Evolutionary conservation across 1,140 invertebrate genomes (phyloP).

Genomic region (Macrosteles quadrilineatus): DNA sequence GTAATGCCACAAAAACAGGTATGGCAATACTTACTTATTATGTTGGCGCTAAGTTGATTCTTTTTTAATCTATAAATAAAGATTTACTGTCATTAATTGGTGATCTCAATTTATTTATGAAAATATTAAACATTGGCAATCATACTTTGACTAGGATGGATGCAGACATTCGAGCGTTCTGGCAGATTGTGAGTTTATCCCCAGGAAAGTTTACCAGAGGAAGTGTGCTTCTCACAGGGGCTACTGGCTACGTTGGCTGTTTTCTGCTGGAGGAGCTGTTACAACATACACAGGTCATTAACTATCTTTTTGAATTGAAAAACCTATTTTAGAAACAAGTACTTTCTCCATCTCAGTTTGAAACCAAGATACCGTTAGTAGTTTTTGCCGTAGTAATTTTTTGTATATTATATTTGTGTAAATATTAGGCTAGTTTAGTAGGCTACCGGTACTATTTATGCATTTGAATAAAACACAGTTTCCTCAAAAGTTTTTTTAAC

Average conservation of each 20-base stretch:
- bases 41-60: no score
- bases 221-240: conserved; percentile 52
- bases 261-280: conserved; percentile 52
- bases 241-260: conserved; percentile 53
- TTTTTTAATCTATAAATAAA: no score
- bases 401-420: no score
- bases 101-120: no score
- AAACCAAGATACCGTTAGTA: background rate
- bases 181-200: conserved; percentile 38
- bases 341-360: background rate
- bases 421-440: background rate
- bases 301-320: background rate
- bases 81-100: no score
- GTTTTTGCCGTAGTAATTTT: background rate
- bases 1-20: no score
- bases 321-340: background rate
- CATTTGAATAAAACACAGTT: background rate
- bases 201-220: conserved; percentile 36
- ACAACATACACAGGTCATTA: conserved; percentile 47
- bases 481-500: no score
- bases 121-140: no score
- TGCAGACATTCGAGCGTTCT: conserved; percentile 38
- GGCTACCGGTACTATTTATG: background rate
- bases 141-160: no score
- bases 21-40: no score